These are phyloP conservation scores for Cynocephalus volans DNA, from an alignment of 2,113 vertebrate species.

Conservation along the genomic window DNA sequence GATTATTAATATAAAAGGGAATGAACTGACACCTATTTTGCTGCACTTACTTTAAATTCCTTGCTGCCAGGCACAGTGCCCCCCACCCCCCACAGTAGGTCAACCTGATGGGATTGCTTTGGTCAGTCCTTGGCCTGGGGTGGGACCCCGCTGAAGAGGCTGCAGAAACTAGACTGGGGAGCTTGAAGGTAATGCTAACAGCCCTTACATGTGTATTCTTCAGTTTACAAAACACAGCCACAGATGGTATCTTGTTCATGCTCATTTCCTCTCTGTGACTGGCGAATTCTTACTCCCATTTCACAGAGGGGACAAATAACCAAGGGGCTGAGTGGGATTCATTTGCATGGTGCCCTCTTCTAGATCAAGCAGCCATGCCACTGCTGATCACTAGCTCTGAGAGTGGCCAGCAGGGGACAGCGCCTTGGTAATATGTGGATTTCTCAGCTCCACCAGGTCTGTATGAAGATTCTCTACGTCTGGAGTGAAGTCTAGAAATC, in stretches of 20 bases:
- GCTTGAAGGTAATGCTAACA: neutral
- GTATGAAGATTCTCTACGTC: neutral
- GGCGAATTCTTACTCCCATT: neutral
- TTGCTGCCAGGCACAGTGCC: neutral
- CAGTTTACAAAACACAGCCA: slow-evolving; percentile 20
- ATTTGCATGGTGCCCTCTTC: neutral
- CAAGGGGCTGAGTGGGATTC: neutral
- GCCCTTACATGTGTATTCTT: neutral
- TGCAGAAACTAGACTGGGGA: neutral
- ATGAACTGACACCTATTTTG: neutral
- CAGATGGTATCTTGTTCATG: neutral
- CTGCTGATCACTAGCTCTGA: neutral
- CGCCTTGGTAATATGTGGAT: neutral
- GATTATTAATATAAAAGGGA: neutral
- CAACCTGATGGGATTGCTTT: neutral
- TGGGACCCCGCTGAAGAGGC: neutral
- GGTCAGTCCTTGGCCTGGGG: slow-evolving; percentile 23
- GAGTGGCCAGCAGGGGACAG: neutral
- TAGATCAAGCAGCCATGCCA: neutral
- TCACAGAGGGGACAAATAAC: slow-evolving; percentile 30
- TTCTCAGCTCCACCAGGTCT: neutral
- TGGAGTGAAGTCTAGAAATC: neutral
- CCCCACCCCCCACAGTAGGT: neutral
- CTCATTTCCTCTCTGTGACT: neutral
- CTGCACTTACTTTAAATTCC: neutral